Conservation (phyloP, 2,797 vertebrate species). For the Myotis pilosus region DNA sequence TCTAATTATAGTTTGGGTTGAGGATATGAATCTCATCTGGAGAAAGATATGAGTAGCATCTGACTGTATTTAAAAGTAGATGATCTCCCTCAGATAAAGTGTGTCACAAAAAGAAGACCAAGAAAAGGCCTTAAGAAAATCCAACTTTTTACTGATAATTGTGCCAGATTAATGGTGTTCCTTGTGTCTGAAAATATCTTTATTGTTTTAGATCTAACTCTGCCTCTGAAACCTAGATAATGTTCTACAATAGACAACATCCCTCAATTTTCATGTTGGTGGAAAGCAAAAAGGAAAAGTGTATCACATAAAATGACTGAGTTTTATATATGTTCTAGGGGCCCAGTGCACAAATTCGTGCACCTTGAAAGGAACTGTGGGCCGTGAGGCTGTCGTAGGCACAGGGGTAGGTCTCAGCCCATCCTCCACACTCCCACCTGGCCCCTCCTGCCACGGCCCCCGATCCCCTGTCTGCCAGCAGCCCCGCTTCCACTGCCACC, state of each 20-base stretch:
- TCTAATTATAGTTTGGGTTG: not conserved
- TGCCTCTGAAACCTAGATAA: not conserved
- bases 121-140: not conserved
- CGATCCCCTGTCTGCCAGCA: too few relatives aligned
- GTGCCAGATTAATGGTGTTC: not conserved
- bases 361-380: too few relatives aligned
- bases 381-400: too few relatives aligned
- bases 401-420: too few relatives aligned
- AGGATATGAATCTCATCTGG: not conserved
- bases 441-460: too few relatives aligned
- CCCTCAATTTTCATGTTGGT: not conserved
- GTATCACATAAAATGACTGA: not conserved
- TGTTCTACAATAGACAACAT: not conserved
- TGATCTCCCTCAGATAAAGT: not conserved
- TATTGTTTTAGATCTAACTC: not conserved
- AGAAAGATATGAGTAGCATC: not conserved
- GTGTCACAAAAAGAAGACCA: not conserved
- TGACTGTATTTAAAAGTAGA: not conserved
- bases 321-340: not conserved
- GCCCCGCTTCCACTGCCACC: too few relatives aligned
- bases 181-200: not conserved
- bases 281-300: not conserved
- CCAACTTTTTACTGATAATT: not conserved
- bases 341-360: too few relatives aligned
- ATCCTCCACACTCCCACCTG: too few relatives aligned